A percentile compares a stretch with the other conserved stretches of the same genome.
Evolutionary conservation across 2,113 vertebrate species (phyloP).

Genomic region (Salvelinus alpinus): DNA sequence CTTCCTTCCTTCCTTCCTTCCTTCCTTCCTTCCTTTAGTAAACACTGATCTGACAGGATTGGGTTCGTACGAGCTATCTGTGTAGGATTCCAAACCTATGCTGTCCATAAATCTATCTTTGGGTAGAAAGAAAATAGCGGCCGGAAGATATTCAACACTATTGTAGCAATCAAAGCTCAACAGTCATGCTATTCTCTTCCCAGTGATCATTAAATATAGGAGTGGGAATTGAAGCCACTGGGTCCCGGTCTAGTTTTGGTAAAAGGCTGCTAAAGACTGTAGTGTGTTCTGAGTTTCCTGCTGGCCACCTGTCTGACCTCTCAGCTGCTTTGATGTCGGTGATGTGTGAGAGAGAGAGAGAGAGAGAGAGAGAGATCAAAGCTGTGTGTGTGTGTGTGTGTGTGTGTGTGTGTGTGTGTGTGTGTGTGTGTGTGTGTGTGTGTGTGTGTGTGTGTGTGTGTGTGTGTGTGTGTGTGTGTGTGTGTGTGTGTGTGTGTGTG

Average conservation of each 20-base stretch:
- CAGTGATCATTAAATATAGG: neutral
- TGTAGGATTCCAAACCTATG: no score
- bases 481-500: neutral
- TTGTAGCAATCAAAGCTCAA: neutral
- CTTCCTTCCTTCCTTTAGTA: no score
- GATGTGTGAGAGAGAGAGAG: neutral
- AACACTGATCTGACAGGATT: no score
- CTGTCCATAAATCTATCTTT: no score
- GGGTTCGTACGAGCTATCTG: no score
- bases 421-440: no score
- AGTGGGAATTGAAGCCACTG: neutral
- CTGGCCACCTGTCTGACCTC: neutral
- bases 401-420: no score
- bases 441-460: neutral
- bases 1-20: no score
- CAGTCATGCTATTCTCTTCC: neutral
- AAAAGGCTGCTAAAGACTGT: neutral
- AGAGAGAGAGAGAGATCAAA: neutral
- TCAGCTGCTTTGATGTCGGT: neutral
- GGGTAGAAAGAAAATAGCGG: no score
- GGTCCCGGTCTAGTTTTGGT: neutral
- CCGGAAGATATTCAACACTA: no score
- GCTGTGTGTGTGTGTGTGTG: neutral
- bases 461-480: no score
- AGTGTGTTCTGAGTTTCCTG: neutral